Evolutionary conservation across 1,140 invertebrate genomes (phyloP).

Genomic region (Apis cerana): DNA sequence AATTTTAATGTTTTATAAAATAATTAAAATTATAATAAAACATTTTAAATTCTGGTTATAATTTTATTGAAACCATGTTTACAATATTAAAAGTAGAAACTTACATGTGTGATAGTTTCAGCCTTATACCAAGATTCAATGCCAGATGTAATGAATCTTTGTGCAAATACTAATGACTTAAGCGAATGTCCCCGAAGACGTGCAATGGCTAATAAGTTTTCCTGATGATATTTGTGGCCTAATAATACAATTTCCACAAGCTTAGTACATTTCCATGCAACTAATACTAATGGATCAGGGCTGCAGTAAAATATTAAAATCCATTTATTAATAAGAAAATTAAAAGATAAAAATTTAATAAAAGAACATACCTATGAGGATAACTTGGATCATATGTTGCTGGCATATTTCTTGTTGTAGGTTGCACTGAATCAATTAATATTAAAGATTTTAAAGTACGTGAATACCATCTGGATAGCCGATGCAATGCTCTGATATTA

Average conservation of each 20-base stretch:
- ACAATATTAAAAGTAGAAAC: constrained; percentile 11
- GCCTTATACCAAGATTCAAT: constrained; percentile 63
- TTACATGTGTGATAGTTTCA: constrained; percentile 71
- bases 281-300: constrained; percentile 88
- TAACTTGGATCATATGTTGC: constrained; percentile 66
- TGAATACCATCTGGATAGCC: constrained; percentile 84
- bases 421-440: constrained; percentile 86
- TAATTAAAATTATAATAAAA: not conserved
- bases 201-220: constrained; percentile 87
- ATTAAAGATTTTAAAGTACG: constrained; percentile 85
- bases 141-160: constrained; percentile 79
- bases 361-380: constrained; percentile 63
- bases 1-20: constrained; percentile 4
- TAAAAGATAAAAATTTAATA: not conserved
- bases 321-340: constrained; percentile 23
- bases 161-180: constrained; percentile 84
- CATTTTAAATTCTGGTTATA: not conserved
- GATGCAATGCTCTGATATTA: constrained; percentile 82
- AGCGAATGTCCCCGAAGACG: constrained; percentile 84
- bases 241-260: constrained; percentile 85
- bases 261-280: constrained; percentile 88
- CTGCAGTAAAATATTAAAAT: constrained; percentile 65
- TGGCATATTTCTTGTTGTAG: constrained; percentile 51
- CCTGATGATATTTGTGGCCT: constrained; percentile 84
- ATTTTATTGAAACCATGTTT: not conserved